Base-by-base conservation (phyloP, 1,140 invertebrate genomes). In the Pseudomyrmex dendroicus region DNA sequence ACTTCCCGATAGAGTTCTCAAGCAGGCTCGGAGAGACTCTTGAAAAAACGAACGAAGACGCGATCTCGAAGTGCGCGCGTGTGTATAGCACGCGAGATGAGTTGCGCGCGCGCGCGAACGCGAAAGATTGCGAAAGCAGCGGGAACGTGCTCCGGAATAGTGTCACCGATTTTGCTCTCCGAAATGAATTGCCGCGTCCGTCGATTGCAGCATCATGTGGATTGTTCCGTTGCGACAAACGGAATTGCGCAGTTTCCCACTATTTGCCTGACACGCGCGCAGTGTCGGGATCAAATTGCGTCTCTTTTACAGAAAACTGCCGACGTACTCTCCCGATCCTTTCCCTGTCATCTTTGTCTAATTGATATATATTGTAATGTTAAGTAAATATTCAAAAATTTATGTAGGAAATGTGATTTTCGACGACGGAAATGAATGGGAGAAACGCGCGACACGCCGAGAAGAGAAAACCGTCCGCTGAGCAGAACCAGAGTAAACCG, bases 81-180 rank as follows among this genome's bases (percentile, higher is more conserved):
- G 61, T 52, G 50, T 52, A 35, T 2, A 25, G 44, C 22, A 25
- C 62, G 9, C 35, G 15, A 62, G 15, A 15, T 15, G 8, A 54
- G 44, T 62, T 46, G 56, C 52, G 8, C 25, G 25, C 35, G 54
- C 13, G 52, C 35, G 46, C 59, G 15, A 13, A 35, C 62, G 22
- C 59, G 15, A 17, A 50, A 52, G 17, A 68, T 59, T 67, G 50
- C 61, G 46, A 68, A 44, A 62, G 59, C 15, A 35, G 5, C 5
- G n/a, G 54, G 76, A 67, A 82, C 78, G 78, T 82, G 78, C 50
- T 44, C 52, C 78, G 50, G 78, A 82, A 74, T 82, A 63, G 68
- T 82, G 70, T 13, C 78, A n/a, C 66, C 56, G 54, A 70, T 78
- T 80, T 80, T 17, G 22, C 35, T 61, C 54, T 25, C 54, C 66